phyloP scores from a whole-genome alignment of 1,140 invertebrate genomes.

The Olivierus martensii region DNA sequence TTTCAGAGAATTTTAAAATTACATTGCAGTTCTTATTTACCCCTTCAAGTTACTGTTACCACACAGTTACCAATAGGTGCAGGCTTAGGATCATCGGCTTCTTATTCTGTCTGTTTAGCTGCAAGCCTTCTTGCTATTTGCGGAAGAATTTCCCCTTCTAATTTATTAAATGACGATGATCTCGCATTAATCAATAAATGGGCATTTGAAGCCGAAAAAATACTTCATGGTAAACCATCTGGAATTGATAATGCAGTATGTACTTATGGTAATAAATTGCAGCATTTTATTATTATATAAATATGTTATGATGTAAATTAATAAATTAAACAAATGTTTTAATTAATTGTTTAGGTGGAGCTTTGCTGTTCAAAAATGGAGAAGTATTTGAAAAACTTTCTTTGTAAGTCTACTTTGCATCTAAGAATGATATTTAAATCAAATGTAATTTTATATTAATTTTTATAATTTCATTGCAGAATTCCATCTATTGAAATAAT shows the following conservation, averaged over 20 bases:
- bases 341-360: constrained; percentile 35
- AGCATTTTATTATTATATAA: too few relatives aligned
- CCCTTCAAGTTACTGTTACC: constrained; percentile 30
- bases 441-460: too few relatives aligned
- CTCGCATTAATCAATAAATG: constrained; percentile 53
- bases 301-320: too few relatives aligned
- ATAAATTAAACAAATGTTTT: too few relatives aligned
- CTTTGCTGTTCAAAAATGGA: constrained; percentile 49
- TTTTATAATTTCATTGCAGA: too few relatives aligned
- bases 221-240: constrained; percentile 85
- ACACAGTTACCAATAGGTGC: constrained; percentile 62
- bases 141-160: constrained; percentile 1
- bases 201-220: constrained; percentile 67
- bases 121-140: constrained; percentile 43
- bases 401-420: too few relatives aligned
- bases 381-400: constrained; percentile 21
- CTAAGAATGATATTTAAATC: too few relatives aligned
- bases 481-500: constrained; percentile 38
- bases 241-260: constrained; percentile 87
- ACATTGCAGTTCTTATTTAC: neutral
- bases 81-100: constrained; percentile 82
- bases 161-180: constrained; percentile 11
- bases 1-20: neutral
- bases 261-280: constrained; percentile 59
- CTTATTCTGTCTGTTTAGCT: constrained; percentile 66